A percentile compares a stretch with the other conserved stretches of the same genome.
Evolutionary conservation across 2,888 invertebrate genomes (phyloP).

Genomic region (Balanococcus diminutus): DNA sequence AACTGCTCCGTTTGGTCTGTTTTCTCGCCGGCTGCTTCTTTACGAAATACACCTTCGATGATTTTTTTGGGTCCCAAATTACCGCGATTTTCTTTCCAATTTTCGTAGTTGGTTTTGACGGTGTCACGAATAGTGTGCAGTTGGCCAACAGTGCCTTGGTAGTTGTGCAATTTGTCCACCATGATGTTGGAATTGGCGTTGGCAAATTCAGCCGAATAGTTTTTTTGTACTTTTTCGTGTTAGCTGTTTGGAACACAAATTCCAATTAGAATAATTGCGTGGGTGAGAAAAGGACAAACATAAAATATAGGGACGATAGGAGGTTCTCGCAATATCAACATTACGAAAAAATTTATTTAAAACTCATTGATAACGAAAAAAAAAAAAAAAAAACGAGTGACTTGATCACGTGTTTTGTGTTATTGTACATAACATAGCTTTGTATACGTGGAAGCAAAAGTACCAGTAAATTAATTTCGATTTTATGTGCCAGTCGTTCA

Average conservation of each 20-base stretch:
- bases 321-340: no score
- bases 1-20: not conserved
- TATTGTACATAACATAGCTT: no score
- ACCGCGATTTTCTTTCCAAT: constrained; percentile 61
- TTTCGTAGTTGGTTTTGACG: constrained; percentile 68
- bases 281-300: no score
- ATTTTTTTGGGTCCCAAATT: constrained; percentile 8
- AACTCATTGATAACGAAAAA: no score
- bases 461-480: no score
- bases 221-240: not conserved
- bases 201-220: no score
- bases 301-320: no score
- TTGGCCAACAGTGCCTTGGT: constrained; percentile 76
- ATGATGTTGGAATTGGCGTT: constrained; percentile 62
- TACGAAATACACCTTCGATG: constrained; percentile 20
- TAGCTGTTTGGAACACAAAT: not conserved
- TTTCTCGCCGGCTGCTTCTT: not conserved
- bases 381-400: no score
- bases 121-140: constrained; percentile 72
- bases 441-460: no score
- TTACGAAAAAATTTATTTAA: no score
- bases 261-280: not conserved
- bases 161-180: constrained; percentile 81
- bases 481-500: no score
- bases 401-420: no score